Conservation (phyloP, 2,113 vertebrate genomes). For the Corythornis cristatus region DNA sequence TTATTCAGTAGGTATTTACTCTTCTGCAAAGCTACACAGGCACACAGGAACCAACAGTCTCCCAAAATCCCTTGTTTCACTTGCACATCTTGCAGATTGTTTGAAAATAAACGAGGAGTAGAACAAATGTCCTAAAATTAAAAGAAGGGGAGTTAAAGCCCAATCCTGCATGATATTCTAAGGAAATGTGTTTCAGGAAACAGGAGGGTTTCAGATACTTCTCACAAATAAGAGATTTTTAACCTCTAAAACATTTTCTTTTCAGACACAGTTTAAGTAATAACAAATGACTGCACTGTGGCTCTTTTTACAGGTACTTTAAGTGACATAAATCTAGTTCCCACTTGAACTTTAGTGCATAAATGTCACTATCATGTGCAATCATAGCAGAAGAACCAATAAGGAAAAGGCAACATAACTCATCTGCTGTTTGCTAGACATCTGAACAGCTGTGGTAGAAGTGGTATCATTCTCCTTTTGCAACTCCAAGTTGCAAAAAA, state of each 20-base stretch:
- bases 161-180: neutral
- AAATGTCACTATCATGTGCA: neutral
- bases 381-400: neutral
- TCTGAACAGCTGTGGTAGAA: neutral
- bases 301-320: neutral
- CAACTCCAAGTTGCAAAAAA: neutral
- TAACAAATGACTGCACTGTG: neutral
- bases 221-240: neutral
- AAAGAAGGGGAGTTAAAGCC: neutral
- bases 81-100: slow-evolving; percentile 76
- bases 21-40: slow-evolving; percentile 88
- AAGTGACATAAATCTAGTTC: neutral
- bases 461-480: neutral
- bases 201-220: neutral
- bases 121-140: slow-evolving; percentile 87
- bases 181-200: neutral
- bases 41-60: slow-evolving; percentile 97
- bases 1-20: slow-evolving; percentile 84
- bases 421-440: neutral
- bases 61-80: slow-evolving; percentile 94
- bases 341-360: neutral
- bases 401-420: neutral
- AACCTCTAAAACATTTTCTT: neutral
- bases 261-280: neutral
- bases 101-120: slow-evolving; percentile 83